phyloP scores from a whole-genome alignment of 2,888 invertebrate species.

The Chamaedrilus cognettii region DNA sequence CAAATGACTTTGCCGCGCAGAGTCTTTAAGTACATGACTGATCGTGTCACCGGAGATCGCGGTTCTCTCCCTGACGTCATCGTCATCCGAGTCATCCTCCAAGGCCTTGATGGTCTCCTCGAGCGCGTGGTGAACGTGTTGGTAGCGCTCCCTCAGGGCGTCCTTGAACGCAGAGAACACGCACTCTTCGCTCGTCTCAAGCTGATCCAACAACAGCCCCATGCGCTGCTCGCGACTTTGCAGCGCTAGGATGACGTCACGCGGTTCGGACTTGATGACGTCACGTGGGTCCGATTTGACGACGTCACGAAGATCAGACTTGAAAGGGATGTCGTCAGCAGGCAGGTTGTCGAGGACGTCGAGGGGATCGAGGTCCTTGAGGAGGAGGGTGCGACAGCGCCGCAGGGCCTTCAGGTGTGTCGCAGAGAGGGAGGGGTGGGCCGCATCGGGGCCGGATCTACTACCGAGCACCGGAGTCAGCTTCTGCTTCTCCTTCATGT shows the following conservation, averaged over 20 bases:
- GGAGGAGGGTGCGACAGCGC: slow-evolving; percentile 34
- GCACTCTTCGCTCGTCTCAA: slow-evolving; percentile 32
- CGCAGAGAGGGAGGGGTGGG: background rate
- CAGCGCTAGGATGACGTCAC: slow-evolving; percentile 2
- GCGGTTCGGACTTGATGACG: background rate
- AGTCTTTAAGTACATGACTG: slow-evolving; percentile 16
- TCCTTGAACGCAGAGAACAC: slow-evolving; percentile 36
- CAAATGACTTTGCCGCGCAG: background rate
- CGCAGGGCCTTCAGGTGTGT: slow-evolving; percentile 29
- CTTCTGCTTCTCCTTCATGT: too few relatives aligned
- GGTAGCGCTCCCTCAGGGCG: slow-evolving; percentile 32
- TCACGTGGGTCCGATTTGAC: background rate
- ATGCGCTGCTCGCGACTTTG: slow-evolving; percentile 26
- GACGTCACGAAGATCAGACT: slow-evolving; percentile 7
- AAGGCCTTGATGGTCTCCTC: slow-evolving; percentile 31
- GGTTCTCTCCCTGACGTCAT: slow-evolving; percentile 19
- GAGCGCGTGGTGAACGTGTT: slow-evolving; percentile 30
- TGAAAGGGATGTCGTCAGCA: background rate
- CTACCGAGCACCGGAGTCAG: too few relatives aligned
- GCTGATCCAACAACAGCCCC: slow-evolving; percentile 31
- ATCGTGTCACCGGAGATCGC: slow-evolving; percentile 34
- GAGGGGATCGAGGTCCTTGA: slow-evolving; percentile 34
- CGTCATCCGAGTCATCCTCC: slow-evolving; percentile 26
- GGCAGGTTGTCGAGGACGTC: slow-evolving; percentile 25
- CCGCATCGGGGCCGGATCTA: too few relatives aligned